A percentile compares a stretch with the other conserved stretches of the same genome.
These are phyloP conservation scores for Ovis aries DNA, from an alignment of 2,113 vertebrate species.

Conservation along the genomic window DNA sequence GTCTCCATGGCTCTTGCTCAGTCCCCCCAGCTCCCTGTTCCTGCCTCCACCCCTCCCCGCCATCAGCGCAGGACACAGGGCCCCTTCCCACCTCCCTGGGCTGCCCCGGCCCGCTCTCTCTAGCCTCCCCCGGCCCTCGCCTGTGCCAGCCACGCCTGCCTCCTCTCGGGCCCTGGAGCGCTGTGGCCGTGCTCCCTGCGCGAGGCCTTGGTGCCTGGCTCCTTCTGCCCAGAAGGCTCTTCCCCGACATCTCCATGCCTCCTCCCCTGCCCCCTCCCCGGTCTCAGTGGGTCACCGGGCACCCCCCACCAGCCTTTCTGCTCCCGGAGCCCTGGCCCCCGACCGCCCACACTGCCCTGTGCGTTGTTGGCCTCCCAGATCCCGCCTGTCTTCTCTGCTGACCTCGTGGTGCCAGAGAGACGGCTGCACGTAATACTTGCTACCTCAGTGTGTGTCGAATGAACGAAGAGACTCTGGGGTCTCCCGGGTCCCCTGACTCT, in stretches of 20 bases:
- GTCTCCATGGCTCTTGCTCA: not conserved
- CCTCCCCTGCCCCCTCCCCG: too few relatives aligned
- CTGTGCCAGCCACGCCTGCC: not conserved
- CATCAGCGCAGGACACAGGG: not conserved
- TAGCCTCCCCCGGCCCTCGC: not conserved
- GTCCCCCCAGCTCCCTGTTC: too few relatives aligned
- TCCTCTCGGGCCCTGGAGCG: not conserved
- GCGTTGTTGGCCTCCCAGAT: not conserved
- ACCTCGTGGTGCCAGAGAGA: not conserved
- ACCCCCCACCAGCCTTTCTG: not conserved
- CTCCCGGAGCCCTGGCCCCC: not conserved
- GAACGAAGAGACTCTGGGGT: not conserved
- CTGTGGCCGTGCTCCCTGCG: not conserved
- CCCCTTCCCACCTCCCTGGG: not conserved
- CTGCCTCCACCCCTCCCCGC: not conserved
- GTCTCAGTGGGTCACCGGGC: not conserved
- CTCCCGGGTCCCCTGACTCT: not conserved
- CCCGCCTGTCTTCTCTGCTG: not conserved
- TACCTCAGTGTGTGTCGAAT: not conserved
- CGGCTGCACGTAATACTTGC: not conserved
- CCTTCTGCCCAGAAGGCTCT: not conserved
- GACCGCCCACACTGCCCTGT: fast-evolving
- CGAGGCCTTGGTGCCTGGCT: not conserved
- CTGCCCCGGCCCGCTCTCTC: not conserved
- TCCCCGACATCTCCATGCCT: not conserved